Conservation (phyloP, 2,888 invertebrate species). For the Polia nebulosa region DNA sequence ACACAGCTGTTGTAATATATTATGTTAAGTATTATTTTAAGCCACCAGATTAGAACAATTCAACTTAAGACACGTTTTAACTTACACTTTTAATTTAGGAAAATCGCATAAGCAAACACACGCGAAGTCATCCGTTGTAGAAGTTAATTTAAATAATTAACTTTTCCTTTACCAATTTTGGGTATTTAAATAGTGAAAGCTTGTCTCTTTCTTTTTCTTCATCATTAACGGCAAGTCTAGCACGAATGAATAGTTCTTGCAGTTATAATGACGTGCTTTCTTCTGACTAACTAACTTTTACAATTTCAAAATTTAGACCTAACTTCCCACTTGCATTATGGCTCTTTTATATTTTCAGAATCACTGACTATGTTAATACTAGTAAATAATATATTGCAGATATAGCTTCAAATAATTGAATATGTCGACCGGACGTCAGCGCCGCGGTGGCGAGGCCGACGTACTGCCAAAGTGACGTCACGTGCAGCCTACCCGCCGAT, state of each 20-base stretch:
- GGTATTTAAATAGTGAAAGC: background rate
- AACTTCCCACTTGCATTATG: background rate
- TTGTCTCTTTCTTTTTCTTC: background rate
- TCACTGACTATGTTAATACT: slow-evolving; percentile 2
- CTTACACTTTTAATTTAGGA: too few relatives aligned
- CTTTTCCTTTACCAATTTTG: background rate
- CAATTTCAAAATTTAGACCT: background rate
- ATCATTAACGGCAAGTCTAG: too few relatives aligned
- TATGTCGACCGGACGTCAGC: slow-evolving; percentile 60
- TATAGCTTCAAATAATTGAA: slow-evolving; percentile 59
- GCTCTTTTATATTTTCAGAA: background rate
- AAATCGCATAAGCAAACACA: too few relatives aligned
- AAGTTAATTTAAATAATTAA: background rate
- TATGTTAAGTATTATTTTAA: slow-evolving; percentile 3
- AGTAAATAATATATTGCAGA: slow-evolving; percentile 41
- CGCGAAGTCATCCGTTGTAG: too few relatives aligned
- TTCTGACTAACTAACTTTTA: background rate
- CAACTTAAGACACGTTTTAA: background rate
- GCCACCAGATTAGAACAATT: background rate
- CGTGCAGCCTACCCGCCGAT: slow-evolving; percentile 63
- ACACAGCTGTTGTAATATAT: slow-evolving; percentile 24
- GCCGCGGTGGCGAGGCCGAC: slow-evolving; percentile 58
- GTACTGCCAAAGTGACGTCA: slow-evolving; percentile 63
- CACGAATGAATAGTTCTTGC: background rate
- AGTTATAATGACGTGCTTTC: background rate